Base-by-base conservation (phyloP, 2,797 vertebrate genomes). In the Anguilla megastoma region DNA sequence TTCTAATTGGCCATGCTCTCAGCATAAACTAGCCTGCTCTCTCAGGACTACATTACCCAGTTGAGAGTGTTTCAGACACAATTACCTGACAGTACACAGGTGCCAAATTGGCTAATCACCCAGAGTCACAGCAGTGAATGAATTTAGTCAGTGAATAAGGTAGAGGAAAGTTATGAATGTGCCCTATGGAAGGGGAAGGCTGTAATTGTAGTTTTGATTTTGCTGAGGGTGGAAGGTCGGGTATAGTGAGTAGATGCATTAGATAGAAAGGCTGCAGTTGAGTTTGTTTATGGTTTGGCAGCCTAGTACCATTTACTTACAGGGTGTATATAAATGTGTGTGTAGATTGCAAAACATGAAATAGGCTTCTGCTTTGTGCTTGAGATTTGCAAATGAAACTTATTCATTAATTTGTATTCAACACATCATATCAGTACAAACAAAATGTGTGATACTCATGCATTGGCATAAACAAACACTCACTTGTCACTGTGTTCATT, bases 71-170 rank as follows among this genome's bases (percentile, higher is more conserved):
- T 71, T 71, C 69, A 71, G 69, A 30, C 12, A 3, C n/a, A 71
- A 71, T 71, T 71, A 71, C 69, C 69, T 33, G 69, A 71, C n/a
- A 30, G n/a, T 30, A 27, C 69, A 71, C 69, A 71, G 69, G 69
- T 71, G 27, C 27, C 69, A 71, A 71, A 71, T 71, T 71, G 69
- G 63, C 63, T n/a, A 71, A 33, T 71, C 69, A 71, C 69, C 69
- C 27, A 30, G 69, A 33, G 27, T 12, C 27, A 71, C 27, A 27
- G n/a, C n/a, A 71, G 27, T 71, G 69, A 71, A 10, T 71, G 69
- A 71, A 33, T 33, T 33, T 71, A 30, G 27, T 27, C n/a, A 10
- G 1, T 71, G 8, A 7, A 27, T 33, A 71, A 30, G 9, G 27
- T 33, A 71, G 69, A 71, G 9, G 27, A 71, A 71, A 33, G 10